Base-by-base conservation (phyloP, 2,113 vertebrate species). In the Alligator sinensis region DNA sequence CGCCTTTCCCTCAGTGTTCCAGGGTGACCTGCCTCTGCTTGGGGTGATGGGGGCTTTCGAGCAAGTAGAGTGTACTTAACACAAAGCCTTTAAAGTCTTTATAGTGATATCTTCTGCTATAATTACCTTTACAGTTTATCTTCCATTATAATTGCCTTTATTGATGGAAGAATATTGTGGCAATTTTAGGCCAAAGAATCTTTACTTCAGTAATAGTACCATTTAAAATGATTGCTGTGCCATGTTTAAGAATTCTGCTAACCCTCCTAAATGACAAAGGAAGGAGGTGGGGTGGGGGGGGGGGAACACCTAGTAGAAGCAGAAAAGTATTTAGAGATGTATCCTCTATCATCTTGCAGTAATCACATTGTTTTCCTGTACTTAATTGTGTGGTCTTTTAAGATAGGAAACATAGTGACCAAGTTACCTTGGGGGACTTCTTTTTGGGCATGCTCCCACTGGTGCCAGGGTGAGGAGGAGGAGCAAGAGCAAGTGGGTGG, bases 351-450 rank as follows among this genome's bases (percentile, higher is more conserved):
- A 12, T 74, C 21, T 74, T 68, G 17, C 66, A 28, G 30, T 68
- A 30, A 68, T 30, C 17, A 30, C 8, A 16, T 34, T 68, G n/a
- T 17, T 68, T 68, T 68, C n/a, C 1, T 22, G 1, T 66, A 3
- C n/a, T 6, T 16, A 9, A 28, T 60, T 68, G 62, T 76, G 55
- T 59, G 83, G 15, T 34, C 5, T 6, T 64, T 2, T 28, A 84
- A 85, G 55, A 1, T 18, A 19, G 0, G 22, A 77, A 6, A 21
- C 2, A 68, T 16, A 62, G 2, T 30, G 1, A 34, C 34, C 34
- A 34, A 34, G 34, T 34, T 34, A 34, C 34, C 34, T 47, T 9
- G 47, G 47, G 47, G 7, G 47, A 47, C 47, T 47, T 47, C 47
- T 47, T 47, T 47, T 47, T 47, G 47, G 47, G 47, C 47, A 47